Base-by-base conservation (phyloP, 2,113 vertebrate genomes). In the Thryonomys swinderianus region DNA sequence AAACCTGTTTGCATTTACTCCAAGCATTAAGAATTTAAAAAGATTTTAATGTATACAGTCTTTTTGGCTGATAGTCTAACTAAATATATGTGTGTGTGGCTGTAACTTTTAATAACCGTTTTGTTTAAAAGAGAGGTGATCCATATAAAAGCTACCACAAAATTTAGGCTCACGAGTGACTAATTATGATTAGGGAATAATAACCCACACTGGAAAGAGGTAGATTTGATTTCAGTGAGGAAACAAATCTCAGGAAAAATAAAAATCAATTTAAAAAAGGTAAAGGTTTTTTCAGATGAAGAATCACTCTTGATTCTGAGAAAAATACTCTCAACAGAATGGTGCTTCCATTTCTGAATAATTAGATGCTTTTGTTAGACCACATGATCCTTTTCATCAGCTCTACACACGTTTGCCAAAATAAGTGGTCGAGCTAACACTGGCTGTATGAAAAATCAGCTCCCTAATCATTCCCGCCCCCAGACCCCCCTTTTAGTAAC, bases 221-320 rank as follows among this genome's bases (percentile, higher is more conserved):
- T 0, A 37, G 11, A 85, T 91, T 96, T 23, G 6, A 11, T 8
- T 85, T 79, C 71, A 71, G 57, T 67, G n/a, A 85, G 27, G 12
- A 18, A 96, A 76, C 8, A 96, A 85, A 59, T 94, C 48, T 79
- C 62, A 37, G 81, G 59, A 80, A 95, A 80, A 93, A 80, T 85
- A 32, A n/a, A 42, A 10, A 79, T 84, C 25, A 85, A 30, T 10
- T 88, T 55, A 85, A 45, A 88, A 94, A 90, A 93, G 80, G 93
- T 93, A 85, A 92, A 92, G 66, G 48, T 94, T 81, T 95, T 95
- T 88, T 83, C 59, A 93, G 90, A 37, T 91, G 42, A 37, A 80
- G 34, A 95, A 84, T 95, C 13, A 83, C 66, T 96, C 62, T 85
- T 83, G 32, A 97, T 96, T 95, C 87, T 76, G 80, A 69, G 57